phyloP scores from a whole-genome alignment of 2,888 invertebrate genomes.

The Cordilura impudica region DNA sequence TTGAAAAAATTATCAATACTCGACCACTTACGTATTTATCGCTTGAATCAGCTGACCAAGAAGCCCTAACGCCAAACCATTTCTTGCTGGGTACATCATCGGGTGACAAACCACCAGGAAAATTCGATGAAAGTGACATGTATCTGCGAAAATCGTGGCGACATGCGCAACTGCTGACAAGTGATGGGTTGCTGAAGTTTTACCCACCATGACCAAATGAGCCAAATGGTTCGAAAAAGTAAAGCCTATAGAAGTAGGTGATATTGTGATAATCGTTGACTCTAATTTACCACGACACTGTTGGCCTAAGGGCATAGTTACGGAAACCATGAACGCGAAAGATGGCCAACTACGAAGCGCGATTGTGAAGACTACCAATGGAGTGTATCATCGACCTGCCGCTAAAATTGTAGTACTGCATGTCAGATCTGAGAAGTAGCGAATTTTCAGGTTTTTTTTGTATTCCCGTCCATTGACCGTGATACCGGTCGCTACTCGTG shows the following conservation, averaged over 20 bases:
- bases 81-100: constrained; percentile 67
- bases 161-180: constrained; percentile 61
- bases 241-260: constrained; percentile 46
- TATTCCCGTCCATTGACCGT: no score
- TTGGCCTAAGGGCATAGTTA: constrained; percentile 50
- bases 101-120: constrained; percentile 62
- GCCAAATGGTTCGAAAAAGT: constrained; percentile 54
- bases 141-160: constrained; percentile 66
- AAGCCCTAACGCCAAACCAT: constrained; percentile 70
- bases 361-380: no score
- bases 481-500: no score
- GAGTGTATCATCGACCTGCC: no score
- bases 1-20: constrained; percentile 53
- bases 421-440: no score
- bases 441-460: no score
- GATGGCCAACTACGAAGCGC: no score
- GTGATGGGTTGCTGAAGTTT: no score
- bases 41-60: constrained; percentile 63
- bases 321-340: no score
- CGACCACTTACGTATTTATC: constrained; percentile 57
- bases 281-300: constrained; percentile 41
- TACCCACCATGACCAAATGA: constrained; percentile 63
- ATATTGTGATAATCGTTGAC: constrained; percentile 52
- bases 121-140: constrained; percentile 51
- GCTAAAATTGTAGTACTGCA: no score